Percentiles rank a stretch among this genome's conserved stretches.
Evolutionary conservation across 1,140 invertebrate species (phyloP).

Genomic region (Odontomachus brunneus): DNA sequence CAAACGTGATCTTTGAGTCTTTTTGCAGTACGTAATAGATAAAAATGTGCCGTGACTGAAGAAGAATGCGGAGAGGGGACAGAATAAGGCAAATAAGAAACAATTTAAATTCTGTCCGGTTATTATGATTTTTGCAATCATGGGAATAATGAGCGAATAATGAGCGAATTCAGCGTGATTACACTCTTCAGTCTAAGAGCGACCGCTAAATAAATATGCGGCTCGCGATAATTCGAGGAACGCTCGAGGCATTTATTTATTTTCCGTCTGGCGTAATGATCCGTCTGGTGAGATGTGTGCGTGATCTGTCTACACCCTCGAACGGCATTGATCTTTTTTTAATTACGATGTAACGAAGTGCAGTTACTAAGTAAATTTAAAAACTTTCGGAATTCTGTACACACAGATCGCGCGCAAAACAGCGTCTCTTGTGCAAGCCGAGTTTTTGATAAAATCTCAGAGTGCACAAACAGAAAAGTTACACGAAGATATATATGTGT

Average conservation of each 20-base stretch:
- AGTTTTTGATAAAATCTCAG: too few relatives aligned
- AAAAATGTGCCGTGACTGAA: too few relatives aligned
- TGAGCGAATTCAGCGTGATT: slow-evolving; percentile 1
- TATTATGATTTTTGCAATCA: slow-evolving; percentile 3
- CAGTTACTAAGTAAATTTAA: too few relatives aligned
- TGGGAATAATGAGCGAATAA: neutral
- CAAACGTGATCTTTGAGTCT: slow-evolving; percentile 4
- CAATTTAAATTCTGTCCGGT: neutral
- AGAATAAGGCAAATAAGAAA: neutral
- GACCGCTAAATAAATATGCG: slow-evolving; percentile 51
- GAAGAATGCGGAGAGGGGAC: neutral
- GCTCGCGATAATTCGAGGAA: slow-evolving; percentile 55
- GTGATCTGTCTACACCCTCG: too few relatives aligned
- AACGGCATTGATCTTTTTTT: slow-evolving; percentile 25
- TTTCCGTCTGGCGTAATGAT: slow-evolving; percentile 42
- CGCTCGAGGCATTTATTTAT: slow-evolving; percentile 55
- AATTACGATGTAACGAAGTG: neutral
- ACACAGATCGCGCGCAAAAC: neutral
- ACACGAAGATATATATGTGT: too few relatives aligned
- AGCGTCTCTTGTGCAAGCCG: too few relatives aligned
- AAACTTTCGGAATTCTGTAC: neutral
- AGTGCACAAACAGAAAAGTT: too few relatives aligned
- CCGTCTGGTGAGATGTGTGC: slow-evolving; percentile 8
- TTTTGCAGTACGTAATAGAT: neutral
- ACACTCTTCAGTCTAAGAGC: slow-evolving; percentile 1